phyloP scores from a whole-genome alignment of 1,140 invertebrate species.

The Cydia strobilella region DNA sequence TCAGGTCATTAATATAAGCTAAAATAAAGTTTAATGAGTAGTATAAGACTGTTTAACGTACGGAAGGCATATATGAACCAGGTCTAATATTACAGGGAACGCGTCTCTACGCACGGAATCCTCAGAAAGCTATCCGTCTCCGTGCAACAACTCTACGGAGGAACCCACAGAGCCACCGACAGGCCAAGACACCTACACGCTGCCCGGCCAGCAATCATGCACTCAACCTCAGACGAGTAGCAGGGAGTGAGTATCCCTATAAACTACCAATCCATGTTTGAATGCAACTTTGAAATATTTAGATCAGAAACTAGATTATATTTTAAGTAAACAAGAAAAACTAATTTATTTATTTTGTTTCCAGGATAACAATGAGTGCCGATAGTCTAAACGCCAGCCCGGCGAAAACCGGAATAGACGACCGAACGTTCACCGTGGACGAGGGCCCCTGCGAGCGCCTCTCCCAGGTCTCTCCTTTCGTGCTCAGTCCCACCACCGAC shows the following conservation, averaged over 20 bases:
- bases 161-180: constrained; percentile 65
- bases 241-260: constrained; percentile 57
- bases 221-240: constrained; percentile 54
- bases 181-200: constrained; percentile 46
- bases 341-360: constrained; percentile 34
- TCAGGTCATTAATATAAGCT: too few species aligned
- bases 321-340: too few species aligned
- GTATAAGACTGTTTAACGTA: too few species aligned
- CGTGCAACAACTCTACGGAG: constrained; percentile 68
- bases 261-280: too few species aligned
- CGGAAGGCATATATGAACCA: background rate
- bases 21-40: too few species aligned
- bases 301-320: too few species aligned
- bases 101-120: constrained; percentile 67
- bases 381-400: constrained; percentile 75
- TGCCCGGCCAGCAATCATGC: constrained; percentile 49
- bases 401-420: constrained; percentile 57
- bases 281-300: too few species aligned
- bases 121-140: constrained; percentile 73
- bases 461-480: constrained; percentile 71
- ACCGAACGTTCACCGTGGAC: constrained; percentile 64
- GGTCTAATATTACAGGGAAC: constrained; percentile 53
- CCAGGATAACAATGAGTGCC: constrained; percentile 74
- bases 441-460: constrained; percentile 65
- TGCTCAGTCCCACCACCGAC: constrained; percentile 70